These are phyloP conservation scores for Abscondita cerata DNA, from an alignment of 2,888 invertebrate genomes.

Conservation along the genomic window DNA sequence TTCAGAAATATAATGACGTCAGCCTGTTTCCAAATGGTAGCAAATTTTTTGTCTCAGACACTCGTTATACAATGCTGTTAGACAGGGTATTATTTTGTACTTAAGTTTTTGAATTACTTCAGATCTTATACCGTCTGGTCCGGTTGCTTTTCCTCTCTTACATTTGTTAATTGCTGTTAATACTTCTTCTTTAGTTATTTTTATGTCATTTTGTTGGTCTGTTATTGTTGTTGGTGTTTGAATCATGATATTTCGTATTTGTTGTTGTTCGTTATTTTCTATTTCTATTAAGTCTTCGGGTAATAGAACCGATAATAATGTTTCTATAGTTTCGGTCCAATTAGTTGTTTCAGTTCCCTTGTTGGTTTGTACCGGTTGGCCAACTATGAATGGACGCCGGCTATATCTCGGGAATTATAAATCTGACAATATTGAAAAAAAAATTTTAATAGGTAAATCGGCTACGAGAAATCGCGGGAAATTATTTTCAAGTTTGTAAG, in stretches of 20 bases:
- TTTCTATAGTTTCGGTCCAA: too few species aligned
- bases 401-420: too few species aligned
- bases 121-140: conserved; percentile 15
- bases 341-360: too few species aligned
- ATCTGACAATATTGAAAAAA: too few species aligned
- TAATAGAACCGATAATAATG: too few species aligned
- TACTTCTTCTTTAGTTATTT: background rate
- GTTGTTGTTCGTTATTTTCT: background rate
- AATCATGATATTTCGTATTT: background rate
- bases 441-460: too few species aligned
- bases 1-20: conserved; percentile 22
- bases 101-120: conserved; percentile 7
- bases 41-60: conserved; percentile 24
- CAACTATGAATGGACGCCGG: too few species aligned
- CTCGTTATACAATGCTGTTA: conserved; percentile 22
- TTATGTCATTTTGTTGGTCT: too few species aligned
- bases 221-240: too few species aligned
- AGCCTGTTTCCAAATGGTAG: conserved; percentile 23
- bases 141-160: conserved; percentile 15
- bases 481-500: too few species aligned
- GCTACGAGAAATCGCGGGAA: too few species aligned
- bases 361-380: too few species aligned
- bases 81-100: background rate
- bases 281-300: background rate
- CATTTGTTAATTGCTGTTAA: background rate